Base-by-base conservation (phyloP, 2,888 invertebrate species). In the Thymelicus sylvestris region DNA sequence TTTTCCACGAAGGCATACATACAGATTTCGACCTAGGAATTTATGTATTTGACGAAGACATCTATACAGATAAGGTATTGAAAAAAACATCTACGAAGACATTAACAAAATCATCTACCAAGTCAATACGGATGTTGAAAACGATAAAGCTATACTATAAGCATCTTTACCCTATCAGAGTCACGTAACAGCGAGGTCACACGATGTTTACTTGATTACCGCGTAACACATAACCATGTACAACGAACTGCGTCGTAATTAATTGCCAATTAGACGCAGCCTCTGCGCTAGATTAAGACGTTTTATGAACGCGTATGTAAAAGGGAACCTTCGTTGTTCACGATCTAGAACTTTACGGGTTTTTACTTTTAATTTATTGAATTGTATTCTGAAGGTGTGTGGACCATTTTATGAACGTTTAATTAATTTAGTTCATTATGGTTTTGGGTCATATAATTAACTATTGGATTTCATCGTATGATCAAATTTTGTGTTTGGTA, bases 201-300 rank as follows among this genome's bases (percentile, higher is more conserved):
- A 44, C 57, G n/a, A 57, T 61, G 41, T 61, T 24, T 57, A 31
- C 57, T 48, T 69, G 55, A 64, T 59, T 57, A 62, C 44, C 63
- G 31, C 48, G 19, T 62, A 62, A 44, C 50, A 65, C 61, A 64
- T 38, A 55, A 15, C 59, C 39, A 64, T 63, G 47, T 44, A 64
- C 60, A 63, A 69, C 65, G 50, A 70, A 75, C 74, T 74, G 74
- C 67, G 72, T 72, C 74, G 76, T 77, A 78, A 79, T 78, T 79
- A 78, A 79, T 78, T 76, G 77, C 69, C 79, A 78, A 79, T 79
- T 79, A 79, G 77, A 66, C 66, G 74, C 72, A 72, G 76, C 77
- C 73, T 75, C 75, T 75, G 75, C 75, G 74, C 73, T 60, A 65
- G 70, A 70, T 65, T 70, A 65, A 69, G 68, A 69, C 63, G 63